These are phyloP conservation scores for Peromyscus nudipes DNA, from an alignment of 2,797 vertebrate genomes.

Conservation along the genomic window DNA sequence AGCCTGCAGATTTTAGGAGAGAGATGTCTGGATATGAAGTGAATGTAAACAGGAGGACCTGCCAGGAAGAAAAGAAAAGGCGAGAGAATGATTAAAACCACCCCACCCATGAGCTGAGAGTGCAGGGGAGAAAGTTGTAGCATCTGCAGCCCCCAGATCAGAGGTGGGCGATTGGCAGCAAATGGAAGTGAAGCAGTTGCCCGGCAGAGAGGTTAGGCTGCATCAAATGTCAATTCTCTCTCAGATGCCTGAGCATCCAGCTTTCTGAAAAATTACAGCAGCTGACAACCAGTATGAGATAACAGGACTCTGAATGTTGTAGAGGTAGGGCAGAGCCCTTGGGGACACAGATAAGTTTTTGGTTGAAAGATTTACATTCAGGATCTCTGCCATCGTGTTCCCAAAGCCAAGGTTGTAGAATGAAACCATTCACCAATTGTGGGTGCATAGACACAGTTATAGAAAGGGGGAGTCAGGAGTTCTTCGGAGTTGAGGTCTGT, in stretches of 20 bases:
- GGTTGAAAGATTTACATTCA: neutral
- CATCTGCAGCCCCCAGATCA: neutral
- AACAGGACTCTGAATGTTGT: rapidly evolving
- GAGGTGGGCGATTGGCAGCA: neutral
- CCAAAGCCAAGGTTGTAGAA: slow-evolving; percentile 1
- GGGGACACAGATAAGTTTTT: neutral
- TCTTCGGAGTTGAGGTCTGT: neutral
- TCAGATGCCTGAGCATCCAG: neutral
- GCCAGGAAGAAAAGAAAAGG: neutral
- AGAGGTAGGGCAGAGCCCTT: neutral
- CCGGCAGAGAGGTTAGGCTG: neutral
- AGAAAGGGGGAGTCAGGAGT: neutral
- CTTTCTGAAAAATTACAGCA: neutral
- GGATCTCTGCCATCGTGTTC: neutral
- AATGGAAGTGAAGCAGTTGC: neutral
- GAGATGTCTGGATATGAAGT: slow-evolving; percentile 22
- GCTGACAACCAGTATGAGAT: neutral
- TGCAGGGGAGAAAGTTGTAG: neutral
- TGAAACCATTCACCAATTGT: neutral
- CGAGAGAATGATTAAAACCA: neutral
- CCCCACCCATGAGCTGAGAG: neutral
- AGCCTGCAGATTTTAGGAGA: slow-evolving; percentile 52
- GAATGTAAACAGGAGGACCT: slow-evolving; percentile 33
- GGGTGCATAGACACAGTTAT: neutral
- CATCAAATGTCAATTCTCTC: neutral